These are phyloP conservation scores for Oreocharis arfaki DNA, from an alignment of 2,113 vertebrate species.

Conservation along the genomic window DNA sequence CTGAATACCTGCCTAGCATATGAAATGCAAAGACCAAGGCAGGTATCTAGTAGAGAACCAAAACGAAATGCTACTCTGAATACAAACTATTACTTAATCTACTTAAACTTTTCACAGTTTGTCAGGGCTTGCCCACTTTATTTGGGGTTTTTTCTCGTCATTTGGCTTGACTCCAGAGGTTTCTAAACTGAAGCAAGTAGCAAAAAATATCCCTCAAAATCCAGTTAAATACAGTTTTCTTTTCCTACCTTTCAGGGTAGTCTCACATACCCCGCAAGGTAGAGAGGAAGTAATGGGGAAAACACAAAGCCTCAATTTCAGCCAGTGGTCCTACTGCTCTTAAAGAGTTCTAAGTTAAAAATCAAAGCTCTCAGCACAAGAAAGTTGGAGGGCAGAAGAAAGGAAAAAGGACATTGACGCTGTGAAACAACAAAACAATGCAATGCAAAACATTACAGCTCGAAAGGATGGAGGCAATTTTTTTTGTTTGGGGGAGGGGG, in stretches of 20 bases:
- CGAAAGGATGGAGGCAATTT: neutral
- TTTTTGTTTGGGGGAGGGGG: fast-evolving
- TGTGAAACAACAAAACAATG: neutral
- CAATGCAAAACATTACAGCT: neutral
- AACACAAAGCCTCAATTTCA: neutral
- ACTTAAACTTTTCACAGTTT: neutral
- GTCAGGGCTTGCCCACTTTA: neutral
- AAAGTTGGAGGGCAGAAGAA: neutral
- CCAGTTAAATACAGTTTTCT: neutral
- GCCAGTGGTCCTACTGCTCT: neutral
- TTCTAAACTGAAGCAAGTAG: neutral
- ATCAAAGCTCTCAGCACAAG: neutral
- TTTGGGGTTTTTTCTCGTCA: neutral
- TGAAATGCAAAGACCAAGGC: neutral
- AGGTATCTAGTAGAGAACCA: neutral
- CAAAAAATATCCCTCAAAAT: neutral
- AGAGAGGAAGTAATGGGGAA: neutral
- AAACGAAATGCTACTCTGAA: neutral
- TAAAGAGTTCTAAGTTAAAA: neutral
- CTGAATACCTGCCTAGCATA: neutral
- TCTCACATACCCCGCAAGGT: neutral
- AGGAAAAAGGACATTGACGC: neutral
- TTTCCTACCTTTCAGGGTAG: neutral
- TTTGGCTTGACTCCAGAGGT: neutral
- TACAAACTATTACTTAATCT: neutral